Conservation (phyloP, 2,888 invertebrate species). For the Troilus luridus region DNA sequence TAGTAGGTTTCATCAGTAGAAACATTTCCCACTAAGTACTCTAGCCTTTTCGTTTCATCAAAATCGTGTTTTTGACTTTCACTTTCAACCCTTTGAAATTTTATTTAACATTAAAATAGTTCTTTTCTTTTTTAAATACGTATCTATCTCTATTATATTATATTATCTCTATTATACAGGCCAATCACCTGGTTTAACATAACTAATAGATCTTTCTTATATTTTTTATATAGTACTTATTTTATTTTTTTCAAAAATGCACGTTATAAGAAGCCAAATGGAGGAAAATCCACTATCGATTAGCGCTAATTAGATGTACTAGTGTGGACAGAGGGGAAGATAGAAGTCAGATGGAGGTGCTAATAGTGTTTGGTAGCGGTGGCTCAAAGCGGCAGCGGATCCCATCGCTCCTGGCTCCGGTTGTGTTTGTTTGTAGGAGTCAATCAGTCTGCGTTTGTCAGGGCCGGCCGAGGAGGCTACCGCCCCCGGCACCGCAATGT, state of each 20-base stretch:
- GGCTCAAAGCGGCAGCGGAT: conserved; percentile 12
- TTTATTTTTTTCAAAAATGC: neutral
- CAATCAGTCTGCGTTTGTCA: conserved; percentile 53
- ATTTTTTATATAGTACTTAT: too few species aligned
- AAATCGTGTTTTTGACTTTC: too few species aligned
- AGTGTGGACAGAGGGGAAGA: neutral
- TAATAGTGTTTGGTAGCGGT: conserved; percentile 32
- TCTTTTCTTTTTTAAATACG: too few species aligned
- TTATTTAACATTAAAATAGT: too few species aligned
- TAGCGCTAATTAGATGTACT: neutral
- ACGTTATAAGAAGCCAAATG: neutral
- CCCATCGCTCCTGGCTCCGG: neutral
- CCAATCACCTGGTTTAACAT: too few species aligned
- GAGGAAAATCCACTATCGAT: neutral
- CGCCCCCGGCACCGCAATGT: conserved; percentile 26
- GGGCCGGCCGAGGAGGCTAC: neutral
- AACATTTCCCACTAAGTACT: too few species aligned
- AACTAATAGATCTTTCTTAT: too few species aligned
- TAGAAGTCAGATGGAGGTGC: neutral
- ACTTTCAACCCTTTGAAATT: too few species aligned
- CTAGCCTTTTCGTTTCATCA: too few species aligned
- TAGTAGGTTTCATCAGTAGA: too few species aligned
- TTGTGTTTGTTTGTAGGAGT: conserved; percentile 53
- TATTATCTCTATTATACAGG: too few species aligned
- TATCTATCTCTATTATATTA: too few species aligned